Base-by-base conservation (phyloP, 1,140 invertebrate species). In the Magallana gigas region DNA sequence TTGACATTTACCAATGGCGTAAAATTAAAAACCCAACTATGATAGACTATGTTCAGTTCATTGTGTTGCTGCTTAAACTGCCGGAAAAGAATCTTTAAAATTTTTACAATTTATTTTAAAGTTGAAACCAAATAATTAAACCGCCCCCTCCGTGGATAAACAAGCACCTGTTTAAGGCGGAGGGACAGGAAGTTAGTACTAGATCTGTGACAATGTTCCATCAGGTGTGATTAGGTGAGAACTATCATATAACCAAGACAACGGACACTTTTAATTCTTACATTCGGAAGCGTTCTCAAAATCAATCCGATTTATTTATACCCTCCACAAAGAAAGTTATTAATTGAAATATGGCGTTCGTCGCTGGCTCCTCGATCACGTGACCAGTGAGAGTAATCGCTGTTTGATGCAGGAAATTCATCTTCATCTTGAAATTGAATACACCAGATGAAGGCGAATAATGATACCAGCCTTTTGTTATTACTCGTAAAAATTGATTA, bases 401-500 rank as follows among this genome's bases (percentile, higher is more conserved):
- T 12, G 23, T 76, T 23, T 36, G 68, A 11, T 76, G 9, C 68
- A 29, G 68, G 36, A 76, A 76, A 76, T 76, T 76, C 68, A 76
- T 76, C 14, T 76, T 29, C 23, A 76, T 29, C 23, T 76, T 76
- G 68, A 36, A 76, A 76, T 76, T 36, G 68, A 76, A 76, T 76
- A 76, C 23, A 76, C 68, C 68, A 11, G 68, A 76, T 76, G 68
- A 76, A 76, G 36, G 16, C 64, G 18, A 71, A 71, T 18, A 71
- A 29, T 23, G 29, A 23, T 23, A 29, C 68, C 68, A 76, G 23
- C 9, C 68, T 36, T 76, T 76, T 76, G 68, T 76, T 76, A 76
- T 76, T 76, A 76, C 68, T 76, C 68, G 68, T 76, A 76, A 76
- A 76, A 76, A 76, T 23, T 76, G 68, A 76, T 76, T 76, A 76